These are phyloP conservation scores for Caenorhabditis macrosperma DNA, from an alignment of 2,888 invertebrate genomes.

Conservation along the genomic window DNA sequence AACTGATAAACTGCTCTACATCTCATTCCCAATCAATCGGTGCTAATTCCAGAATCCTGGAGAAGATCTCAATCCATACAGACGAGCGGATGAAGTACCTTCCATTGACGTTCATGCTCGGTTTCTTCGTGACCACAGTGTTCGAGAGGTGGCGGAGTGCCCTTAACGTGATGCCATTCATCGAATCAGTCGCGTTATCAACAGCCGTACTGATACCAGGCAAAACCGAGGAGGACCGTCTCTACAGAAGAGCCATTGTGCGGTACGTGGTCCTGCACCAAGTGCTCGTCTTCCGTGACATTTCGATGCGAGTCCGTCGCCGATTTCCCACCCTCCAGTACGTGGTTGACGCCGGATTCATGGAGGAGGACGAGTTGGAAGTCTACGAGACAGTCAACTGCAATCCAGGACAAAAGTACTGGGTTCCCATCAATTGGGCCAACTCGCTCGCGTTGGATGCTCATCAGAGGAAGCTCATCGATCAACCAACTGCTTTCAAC, in stretches of 20 bases:
- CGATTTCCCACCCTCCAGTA: conserved; percentile 71
- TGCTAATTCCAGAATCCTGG: conserved; percentile 66
- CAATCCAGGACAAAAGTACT: conserved; percentile 70
- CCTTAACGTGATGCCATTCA: conserved; percentile 65
- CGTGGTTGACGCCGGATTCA: conserved; percentile 64
- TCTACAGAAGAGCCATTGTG: conserved; percentile 61
- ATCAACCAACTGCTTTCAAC: conserved; percentile 52
- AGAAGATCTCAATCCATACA: conserved; percentile 60
- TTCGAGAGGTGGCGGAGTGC: conserved; percentile 68
- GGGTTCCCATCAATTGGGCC: conserved; percentile 78
- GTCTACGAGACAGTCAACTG: conserved; percentile 53
- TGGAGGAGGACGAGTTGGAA: conserved; percentile 63
- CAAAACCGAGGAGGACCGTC: conserved; percentile 48
- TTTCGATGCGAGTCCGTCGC: conserved; percentile 70
- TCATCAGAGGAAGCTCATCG: conserved; percentile 41
- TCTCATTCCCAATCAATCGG: too few species aligned
- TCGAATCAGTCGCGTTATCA: conserved; percentile 66
- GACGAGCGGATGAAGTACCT: conserved; percentile 67
- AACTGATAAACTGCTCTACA: too few species aligned
- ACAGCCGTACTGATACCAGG: conserved; percentile 64
- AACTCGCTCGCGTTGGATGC: conserved; percentile 47
- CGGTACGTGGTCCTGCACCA: conserved; percentile 62
- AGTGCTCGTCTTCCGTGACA: conserved; percentile 73
- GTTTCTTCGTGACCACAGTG: conserved; percentile 73
- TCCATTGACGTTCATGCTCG: conserved; percentile 73